Conservation (phyloP, 2,888 invertebrate genomes). For the Cantharis nigra region DNA sequence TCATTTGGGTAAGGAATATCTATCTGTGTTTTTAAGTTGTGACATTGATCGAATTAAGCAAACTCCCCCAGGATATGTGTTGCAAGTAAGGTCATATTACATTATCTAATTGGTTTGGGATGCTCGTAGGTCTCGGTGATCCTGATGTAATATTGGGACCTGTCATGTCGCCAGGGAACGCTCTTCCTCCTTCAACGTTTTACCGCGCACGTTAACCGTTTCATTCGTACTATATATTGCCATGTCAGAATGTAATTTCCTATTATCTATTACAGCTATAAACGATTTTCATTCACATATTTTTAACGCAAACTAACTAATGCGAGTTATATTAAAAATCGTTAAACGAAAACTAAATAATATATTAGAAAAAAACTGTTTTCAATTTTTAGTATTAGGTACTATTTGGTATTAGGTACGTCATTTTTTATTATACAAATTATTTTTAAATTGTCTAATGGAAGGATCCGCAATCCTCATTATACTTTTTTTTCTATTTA, state of each 20-base stretch:
- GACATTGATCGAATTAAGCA: slow-evolving; percentile 36
- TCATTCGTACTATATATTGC: slow-evolving; percentile 25
- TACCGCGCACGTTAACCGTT: slow-evolving; percentile 28
- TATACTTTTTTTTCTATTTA: not conserved
- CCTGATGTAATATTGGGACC: slow-evolving; percentile 32
- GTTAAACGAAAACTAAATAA: not conserved
- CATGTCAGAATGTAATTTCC: slow-evolving; percentile 26
- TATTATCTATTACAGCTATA: slow-evolving; percentile 15
- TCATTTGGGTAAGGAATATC: not conserved
- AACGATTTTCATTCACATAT: slow-evolving; percentile 19
- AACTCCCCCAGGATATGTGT: slow-evolving; percentile 33
- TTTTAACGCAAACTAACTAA: not conserved
- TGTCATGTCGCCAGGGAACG: slow-evolving; percentile 29
- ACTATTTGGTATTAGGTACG: not conserved
- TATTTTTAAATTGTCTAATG: not conserved
- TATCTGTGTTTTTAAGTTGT: slow-evolving; percentile 24
- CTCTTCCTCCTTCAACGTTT: slow-evolving; percentile 29
- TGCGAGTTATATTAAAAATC: not conserved
- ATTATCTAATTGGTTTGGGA: slow-evolving; percentile 38
- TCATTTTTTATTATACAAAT: not conserved
- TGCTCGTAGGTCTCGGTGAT: slow-evolving; percentile 30
- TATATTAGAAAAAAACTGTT: not conserved
- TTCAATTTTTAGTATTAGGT: not conserved
- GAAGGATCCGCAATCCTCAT: not conserved
- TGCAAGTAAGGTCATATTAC: slow-evolving; percentile 36